These are phyloP conservation scores for Cyclopterus lumpus DNA, from an alignment of 2,797 vertebrate species.

Conservation along the genomic window DNA sequence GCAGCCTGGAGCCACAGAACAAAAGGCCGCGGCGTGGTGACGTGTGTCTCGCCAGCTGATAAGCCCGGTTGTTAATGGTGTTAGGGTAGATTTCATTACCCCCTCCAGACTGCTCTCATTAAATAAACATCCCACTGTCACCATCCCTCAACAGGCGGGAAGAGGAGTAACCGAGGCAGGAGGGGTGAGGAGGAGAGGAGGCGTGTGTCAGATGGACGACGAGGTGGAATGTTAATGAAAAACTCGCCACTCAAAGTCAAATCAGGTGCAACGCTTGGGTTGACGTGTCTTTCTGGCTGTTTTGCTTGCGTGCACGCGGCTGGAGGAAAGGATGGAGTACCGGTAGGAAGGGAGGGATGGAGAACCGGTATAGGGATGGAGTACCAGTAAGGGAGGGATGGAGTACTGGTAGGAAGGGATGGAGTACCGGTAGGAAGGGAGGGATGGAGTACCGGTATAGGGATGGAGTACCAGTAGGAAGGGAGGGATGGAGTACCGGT, in stretches of 20 bases:
- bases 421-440: no score
- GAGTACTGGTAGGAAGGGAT: no score
- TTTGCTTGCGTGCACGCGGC: not conserved
- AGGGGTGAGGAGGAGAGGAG: slow-evolving; percentile 33
- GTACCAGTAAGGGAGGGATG: no score
- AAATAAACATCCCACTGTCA: slow-evolving; percentile 85
- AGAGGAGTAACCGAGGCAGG: slow-evolving; percentile 53
- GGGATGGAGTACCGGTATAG: no score
- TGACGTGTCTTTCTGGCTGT: not conserved
- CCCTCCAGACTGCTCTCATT: slow-evolving; percentile 84
- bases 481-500: no score
- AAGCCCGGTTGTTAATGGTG: slow-evolving; percentile 81
- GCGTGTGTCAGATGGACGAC: slow-evolving; percentile 55
- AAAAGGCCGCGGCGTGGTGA: slow-evolving; percentile 72
- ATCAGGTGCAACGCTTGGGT: slow-evolving; percentile 16
- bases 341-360: no score
- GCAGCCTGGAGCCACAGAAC: slow-evolving; percentile 63
- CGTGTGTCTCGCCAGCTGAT: slow-evolving; percentile 77
- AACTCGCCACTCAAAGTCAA: slow-evolving; percentile 67
- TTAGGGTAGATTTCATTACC: slow-evolving; percentile 85
- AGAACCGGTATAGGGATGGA: no score
- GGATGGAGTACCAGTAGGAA: no score
- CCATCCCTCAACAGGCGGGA: slow-evolving; percentile 70
- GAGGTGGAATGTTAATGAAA: slow-evolving; percentile 64
- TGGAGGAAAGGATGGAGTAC: not conserved